Evolutionary conservation across 2,113 vertebrate genomes (phyloP).

Genomic region (Cyphomyrus discorhynchus): DNA sequence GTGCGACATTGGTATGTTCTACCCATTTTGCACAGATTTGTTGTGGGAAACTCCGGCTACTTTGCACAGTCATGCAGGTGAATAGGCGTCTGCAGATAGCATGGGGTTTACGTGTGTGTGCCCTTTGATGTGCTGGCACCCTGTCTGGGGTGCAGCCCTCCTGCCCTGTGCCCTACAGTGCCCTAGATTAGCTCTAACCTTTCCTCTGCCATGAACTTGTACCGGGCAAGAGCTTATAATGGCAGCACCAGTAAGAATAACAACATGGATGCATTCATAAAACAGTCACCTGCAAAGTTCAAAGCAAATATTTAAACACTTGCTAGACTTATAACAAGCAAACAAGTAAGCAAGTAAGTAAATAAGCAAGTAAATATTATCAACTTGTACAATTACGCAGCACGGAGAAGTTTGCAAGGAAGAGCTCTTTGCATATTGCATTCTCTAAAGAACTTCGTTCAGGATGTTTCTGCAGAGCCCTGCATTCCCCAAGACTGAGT

Average conservation of each 20-base stretch:
- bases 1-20: not conserved
- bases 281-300: not conserved
- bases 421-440: not conserved
- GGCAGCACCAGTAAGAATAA: not conserved
- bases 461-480: not conserved
- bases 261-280: not conserved
- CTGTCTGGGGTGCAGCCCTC: not conserved
- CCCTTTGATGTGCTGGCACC: not conserved
- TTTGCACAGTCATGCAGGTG: not conserved
- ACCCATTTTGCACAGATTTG: not conserved
- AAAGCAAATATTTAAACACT: not conserved
- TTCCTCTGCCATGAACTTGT: not conserved
- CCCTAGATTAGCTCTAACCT: not conserved
- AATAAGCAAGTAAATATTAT: not conserved
- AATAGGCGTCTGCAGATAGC: not conserved
- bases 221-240: not conserved
- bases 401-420: not conserved
- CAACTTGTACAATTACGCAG: not conserved
- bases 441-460: not conserved
- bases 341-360: not conserved
- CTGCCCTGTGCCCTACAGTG: not conserved
- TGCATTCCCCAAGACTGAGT: not conserved
- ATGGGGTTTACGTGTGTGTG: not conserved
- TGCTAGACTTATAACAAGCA: not conserved
- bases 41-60: not conserved